phyloP scores from a whole-genome alignment of 1,140 invertebrate genomes.

The Paralvinella palmiformis region DNA sequence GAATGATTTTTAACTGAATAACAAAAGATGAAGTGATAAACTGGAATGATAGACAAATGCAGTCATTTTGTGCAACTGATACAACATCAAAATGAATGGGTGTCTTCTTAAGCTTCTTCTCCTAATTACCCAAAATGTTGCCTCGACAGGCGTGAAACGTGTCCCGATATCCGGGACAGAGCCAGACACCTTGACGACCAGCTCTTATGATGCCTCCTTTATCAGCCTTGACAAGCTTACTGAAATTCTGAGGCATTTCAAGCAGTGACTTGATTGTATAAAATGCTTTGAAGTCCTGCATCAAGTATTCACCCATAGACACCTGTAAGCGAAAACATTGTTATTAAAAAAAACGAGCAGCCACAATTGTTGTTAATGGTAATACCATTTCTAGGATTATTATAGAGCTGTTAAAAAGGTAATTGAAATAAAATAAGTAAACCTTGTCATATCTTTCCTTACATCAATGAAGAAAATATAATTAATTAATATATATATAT shows the following conservation, averaged over 20 bases:
- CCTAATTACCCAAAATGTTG: constrained; percentile 33
- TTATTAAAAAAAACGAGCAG: too few relatives aligned
- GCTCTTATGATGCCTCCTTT: constrained; percentile 34
- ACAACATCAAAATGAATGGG: neutral
- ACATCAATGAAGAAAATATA: too few relatives aligned
- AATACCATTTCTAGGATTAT: too few relatives aligned
- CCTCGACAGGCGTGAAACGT: constrained; percentile 35
- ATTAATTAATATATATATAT: too few relatives aligned
- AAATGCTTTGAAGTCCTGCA: constrained; percentile 40
- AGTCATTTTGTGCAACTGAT: too few relatives aligned
- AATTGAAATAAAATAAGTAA: too few relatives aligned
- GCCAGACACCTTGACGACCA: constrained; percentile 30
- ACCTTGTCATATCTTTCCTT: too few relatives aligned
- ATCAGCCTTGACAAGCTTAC: constrained; percentile 27
- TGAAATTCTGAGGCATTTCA: constrained; percentile 32
- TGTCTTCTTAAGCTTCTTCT: neutral
- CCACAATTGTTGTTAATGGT: too few relatives aligned
- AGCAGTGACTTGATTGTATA: constrained; percentile 37
- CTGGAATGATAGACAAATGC: too few relatives aligned
- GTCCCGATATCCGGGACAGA: constrained; percentile 37
- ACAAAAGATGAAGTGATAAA: too few relatives aligned
- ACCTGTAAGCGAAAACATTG: constrained; percentile 33
- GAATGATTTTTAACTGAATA: too few relatives aligned
- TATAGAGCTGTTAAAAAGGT: too few relatives aligned
- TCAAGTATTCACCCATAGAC: constrained; percentile 47